Conservation (phyloP, 2,888 invertebrate species). For the Glyphotaelius pellucidus region DNA sequence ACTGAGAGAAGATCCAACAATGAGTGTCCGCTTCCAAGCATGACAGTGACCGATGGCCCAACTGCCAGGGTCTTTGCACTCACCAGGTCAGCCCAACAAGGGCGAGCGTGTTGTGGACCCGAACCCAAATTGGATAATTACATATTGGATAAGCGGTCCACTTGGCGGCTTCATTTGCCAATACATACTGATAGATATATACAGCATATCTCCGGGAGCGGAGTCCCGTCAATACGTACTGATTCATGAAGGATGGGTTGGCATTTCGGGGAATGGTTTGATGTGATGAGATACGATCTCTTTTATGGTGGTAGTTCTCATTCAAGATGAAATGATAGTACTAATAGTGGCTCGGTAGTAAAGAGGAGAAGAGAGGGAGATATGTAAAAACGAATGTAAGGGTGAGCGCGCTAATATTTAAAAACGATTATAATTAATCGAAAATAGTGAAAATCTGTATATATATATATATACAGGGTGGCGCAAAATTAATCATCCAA, state of each 20-base stretch:
- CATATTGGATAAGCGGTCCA: conserved; percentile 17
- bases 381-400: too few species aligned
- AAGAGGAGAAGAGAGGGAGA: too few species aligned
- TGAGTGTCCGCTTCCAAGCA: not conserved
- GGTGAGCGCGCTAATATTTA: too few species aligned
- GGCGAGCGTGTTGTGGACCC: not conserved
- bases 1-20: not conserved
- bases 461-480: too few species aligned
- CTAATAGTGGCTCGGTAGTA: too few species aligned
- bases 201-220: not conserved
- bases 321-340: too few species aligned
- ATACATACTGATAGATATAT: not conserved
- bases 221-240: not conserved
- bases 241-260: not conserved
- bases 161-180: not conserved
- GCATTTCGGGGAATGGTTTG: not conserved
- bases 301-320: too few species aligned
- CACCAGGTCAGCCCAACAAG: not conserved
- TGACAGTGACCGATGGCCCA: not conserved
- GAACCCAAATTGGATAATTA: conserved; percentile 15
- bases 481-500: too few species aligned
- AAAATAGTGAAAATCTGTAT: too few species aligned
- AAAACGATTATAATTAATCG: too few species aligned
- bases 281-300: too few species aligned
- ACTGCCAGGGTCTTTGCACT: not conserved